Evolutionary conservation across 2,113 vertebrate genomes (phyloP), one percentile per base, ranked within the genome.

Genomic region (Mustela nigripes): DNA sequence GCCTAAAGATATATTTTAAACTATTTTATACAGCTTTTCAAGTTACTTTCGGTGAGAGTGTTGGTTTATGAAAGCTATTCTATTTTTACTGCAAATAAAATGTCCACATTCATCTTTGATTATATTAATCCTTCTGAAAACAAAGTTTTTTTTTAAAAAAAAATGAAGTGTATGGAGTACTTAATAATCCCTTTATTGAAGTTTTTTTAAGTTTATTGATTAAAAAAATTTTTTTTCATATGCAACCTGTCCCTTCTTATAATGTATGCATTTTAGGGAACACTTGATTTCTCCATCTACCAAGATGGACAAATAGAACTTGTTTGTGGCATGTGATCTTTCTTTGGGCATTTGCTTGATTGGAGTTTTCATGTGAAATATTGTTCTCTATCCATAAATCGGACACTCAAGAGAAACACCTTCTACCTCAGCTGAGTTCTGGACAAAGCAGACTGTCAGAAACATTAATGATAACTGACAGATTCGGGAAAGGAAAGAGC

Each of bases 321-420:
- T 86, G 2, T 76, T 89, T 79, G 58, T 36, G 2, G 28, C 39
- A 76, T 31, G 16, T 48, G 26, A 53, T 24, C 76, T 94, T 89
- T 92, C 88, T 87, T 82, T 45, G 33, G 62, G 22, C 19, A n/a
- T 67, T 80, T 91, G 65, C 79, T 73, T 80, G 42, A 67, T 83
- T 95, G 86, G 96, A 65, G 11, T 89, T 96, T 96, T 89, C 42
- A 79, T 26, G 16, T 67, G 73, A n/a, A 86, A 56, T 91, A 60
- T 82, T 94, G 26, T 74, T 89, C 39, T 79, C 45, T 89, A n/a
- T 67, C 33, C 50, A 28, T 92, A 83, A 96, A 81, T 65, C 11
- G 18, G n/a, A 89, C 9, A 80, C 53, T 93, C 6, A 73, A 33
- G 78, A 95, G 86, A 86, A 92, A 36, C 53, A 78, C 67, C 42